Base-by-base conservation (phyloP, 2,888 invertebrate genomes). In the Acleris cristana region DNA sequence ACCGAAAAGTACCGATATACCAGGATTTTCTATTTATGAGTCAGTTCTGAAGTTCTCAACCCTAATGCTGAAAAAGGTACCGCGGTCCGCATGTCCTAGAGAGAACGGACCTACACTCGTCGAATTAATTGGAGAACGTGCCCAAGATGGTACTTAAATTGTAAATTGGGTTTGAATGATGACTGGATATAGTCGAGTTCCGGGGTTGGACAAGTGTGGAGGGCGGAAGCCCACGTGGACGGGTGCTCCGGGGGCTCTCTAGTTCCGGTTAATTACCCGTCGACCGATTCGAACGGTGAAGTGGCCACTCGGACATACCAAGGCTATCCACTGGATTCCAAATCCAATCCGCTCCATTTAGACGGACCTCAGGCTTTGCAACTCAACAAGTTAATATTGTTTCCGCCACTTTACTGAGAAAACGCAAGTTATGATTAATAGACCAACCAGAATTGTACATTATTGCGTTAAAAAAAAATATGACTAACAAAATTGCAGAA, bases 251-350 rank as follows among this genome's bases (percentile, higher is more conserved):
- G 78, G 80, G 79, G 76, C 81, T 80, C 79, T 84, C 77, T 74
- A 77, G 78, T 76, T 79, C 72, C 78, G 82, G 77, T 86, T 87
- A 90, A 91, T 91, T 89, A 88, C 83, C 82, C 80, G 84, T 79
- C 83, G 77, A 73, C 80, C 82, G 87, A 90, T 89, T 90, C 88
- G 90, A 91, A 84, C 82, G 90, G 90, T 89, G 86, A 89, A 91
- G 90, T 91, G 89, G 88, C 86, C 87, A 88, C 87, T 90, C 84
- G 82, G 83, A 80, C 83, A 83, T 79, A 85, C 87, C 91, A 91
- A 92, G 92, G 91, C 87, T 90, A 79, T 81, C 82, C 87, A 91
- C 92, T 90, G 90, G 92, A 92, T 90, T 90, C 85, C 85, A 83
- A 87, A 82, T 88, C 86, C 88, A 85, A 85, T 82, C 83, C 88